These are phyloP conservation scores for Epistrophella euchroma DNA, from an alignment of 2,888 invertebrate genomes.

Conservation along the genomic window DNA sequence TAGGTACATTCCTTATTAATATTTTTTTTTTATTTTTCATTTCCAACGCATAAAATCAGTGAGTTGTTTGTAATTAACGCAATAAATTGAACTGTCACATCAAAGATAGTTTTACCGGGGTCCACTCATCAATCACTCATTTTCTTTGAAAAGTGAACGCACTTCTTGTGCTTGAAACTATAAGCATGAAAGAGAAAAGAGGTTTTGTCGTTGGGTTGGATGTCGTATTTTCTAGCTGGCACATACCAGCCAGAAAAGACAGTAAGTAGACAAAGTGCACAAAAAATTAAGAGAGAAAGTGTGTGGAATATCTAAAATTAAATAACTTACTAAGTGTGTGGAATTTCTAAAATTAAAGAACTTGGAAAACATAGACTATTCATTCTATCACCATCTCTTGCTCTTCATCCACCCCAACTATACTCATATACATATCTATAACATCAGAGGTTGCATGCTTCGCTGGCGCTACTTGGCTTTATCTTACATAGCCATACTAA, in stretches of 20 bases:
- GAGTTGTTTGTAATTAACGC: constrained; percentile 52
- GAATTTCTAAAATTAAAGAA: constrained; percentile 71
- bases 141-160: constrained; percentile 34
- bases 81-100: constrained; percentile 72
- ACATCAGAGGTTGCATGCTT: constrained; percentile 48
- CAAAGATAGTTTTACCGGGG: constrained; percentile 63
- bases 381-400: not conserved
- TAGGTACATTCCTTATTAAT: not conserved
- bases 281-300: constrained; percentile 44
- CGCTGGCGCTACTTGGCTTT: constrained; percentile 45
- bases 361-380: constrained; percentile 36
- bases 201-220: not conserved
- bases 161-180: constrained; percentile 51
- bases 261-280: constrained; percentile 41
- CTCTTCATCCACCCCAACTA: not conserved
- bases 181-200: constrained; percentile 10
- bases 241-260: constrained; percentile 37
- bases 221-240: constrained; percentile 14
- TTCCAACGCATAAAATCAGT: constrained; percentile 34
- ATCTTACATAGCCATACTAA: constrained; percentile 60
- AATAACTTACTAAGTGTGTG: constrained; percentile 63
- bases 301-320: constrained; percentile 69
- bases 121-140: constrained; percentile 70
- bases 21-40: not conserved
- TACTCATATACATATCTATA: no score